Evolutionary conservation across 2,797 vertebrate species (phyloP).

Genomic region (Nyctalus aviator): DNA sequence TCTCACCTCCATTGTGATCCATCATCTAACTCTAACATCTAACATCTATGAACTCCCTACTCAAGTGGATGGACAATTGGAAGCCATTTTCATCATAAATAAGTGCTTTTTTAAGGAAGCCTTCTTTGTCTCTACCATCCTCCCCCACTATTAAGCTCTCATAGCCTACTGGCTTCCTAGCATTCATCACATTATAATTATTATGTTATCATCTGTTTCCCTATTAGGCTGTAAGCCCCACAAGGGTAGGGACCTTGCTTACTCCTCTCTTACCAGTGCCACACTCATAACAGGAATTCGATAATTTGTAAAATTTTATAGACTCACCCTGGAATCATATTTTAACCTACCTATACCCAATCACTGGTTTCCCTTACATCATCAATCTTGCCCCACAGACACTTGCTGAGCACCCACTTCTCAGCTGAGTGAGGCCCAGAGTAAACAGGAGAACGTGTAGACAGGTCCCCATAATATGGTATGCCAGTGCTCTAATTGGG

Average conservation of each 20-base stretch:
- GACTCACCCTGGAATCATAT: not conserved
- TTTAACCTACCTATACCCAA: not conserved
- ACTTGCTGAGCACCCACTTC: not conserved
- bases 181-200: not conserved
- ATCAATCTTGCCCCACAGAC: not conserved
- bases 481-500: not conserved
- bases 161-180: not conserved
- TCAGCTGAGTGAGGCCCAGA: not conserved
- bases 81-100: not conserved
- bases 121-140: not conserved
- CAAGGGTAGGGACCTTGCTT: not conserved
- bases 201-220: not conserved
- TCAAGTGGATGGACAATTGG: not conserved
- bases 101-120: not conserved
- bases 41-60: not conserved
- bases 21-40: not conserved
- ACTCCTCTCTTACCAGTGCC: not conserved
- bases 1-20: not conserved
- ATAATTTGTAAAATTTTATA: not conserved
- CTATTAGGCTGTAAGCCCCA: not conserved
- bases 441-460: not conserved
- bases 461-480: not conserved
- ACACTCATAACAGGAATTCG: not conserved
- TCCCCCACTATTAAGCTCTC: not conserved
- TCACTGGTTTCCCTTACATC: not conserved